These are phyloP conservation scores for Epinephelus fuscoguttatus DNA, from an alignment of 2,113 vertebrate species.

Conservation along the genomic window DNA sequence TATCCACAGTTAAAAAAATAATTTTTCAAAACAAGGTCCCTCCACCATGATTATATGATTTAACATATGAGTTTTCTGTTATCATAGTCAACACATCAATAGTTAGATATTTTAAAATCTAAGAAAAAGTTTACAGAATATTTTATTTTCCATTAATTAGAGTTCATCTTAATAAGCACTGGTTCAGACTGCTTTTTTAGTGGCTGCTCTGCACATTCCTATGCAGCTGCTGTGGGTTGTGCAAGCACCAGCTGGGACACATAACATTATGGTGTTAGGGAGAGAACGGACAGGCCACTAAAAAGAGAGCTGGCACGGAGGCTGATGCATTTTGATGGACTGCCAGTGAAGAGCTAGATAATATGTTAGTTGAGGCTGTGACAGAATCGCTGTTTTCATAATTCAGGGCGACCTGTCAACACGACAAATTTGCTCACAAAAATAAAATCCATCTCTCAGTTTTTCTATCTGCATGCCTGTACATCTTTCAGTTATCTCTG, in stretches of 20 bases:
- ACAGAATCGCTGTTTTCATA: slow-evolving; percentile 51
- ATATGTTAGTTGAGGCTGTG: slow-evolving; percentile 48
- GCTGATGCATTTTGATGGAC: slow-evolving; percentile 56
- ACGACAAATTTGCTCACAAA: background rate
- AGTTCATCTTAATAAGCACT: slow-evolving; percentile 1
- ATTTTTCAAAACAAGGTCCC: background rate
- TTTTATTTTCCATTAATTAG: background rate
- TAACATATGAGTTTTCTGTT: background rate
- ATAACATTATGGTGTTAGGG: slow-evolving; percentile 28
- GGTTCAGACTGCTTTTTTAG: slow-evolving; percentile 2
- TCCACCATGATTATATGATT: background rate
- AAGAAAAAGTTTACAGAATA: background rate
- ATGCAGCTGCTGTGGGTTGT: slow-evolving; percentile 22
- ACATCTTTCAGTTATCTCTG: slow-evolving; percentile 32
- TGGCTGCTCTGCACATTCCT: slow-evolving; percentile 32
- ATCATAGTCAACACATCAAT: slow-evolving; percentile 12
- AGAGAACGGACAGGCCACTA: slow-evolving; percentile 43
- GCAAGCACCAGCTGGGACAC: slow-evolving; percentile 37
- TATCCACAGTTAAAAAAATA: background rate
- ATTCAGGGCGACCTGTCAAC: slow-evolving; percentile 47
- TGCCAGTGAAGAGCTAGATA: slow-evolving; percentile 43
- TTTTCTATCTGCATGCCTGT: slow-evolving; percentile 44
- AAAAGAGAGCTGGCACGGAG: slow-evolving; percentile 48
- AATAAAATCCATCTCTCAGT: slow-evolving; percentile 5
- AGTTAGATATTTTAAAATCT: slow-evolving; percentile 5